Evolutionary conservation across 2,888 invertebrate species (phyloP).

Genomic region (Venusia cambrica): DNA sequence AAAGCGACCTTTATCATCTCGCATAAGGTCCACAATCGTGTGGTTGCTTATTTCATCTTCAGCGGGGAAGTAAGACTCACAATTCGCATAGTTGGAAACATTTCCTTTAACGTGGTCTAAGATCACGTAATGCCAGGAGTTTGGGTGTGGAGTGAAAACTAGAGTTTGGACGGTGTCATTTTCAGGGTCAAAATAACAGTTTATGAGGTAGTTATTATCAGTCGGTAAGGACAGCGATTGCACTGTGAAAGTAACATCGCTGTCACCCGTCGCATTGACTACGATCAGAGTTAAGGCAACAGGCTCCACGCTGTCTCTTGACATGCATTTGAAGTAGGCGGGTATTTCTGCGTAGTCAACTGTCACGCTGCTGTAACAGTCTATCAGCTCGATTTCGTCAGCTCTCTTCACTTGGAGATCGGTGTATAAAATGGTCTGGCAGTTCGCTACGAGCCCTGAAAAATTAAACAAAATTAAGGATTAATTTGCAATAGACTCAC

Average conservation of each 20-base stretch:
- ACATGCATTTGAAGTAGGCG: constrained; percentile 75
- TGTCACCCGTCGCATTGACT: constrained; percentile 51
- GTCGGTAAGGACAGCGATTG: constrained; percentile 79
- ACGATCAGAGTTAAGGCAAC: constrained; percentile 61
- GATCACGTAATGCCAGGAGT: constrained; percentile 81
- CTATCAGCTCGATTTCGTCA: constrained; percentile 54
- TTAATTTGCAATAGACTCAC: too few species aligned
- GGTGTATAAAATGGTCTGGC: constrained; percentile 83
- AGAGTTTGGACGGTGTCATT: constrained; percentile 56
- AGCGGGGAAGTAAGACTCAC: constrained; percentile 56
- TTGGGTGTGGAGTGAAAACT: constrained; percentile 78
- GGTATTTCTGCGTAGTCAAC: constrained; percentile 50
- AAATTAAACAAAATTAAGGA: constrained; percentile 35
- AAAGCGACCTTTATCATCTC: constrained; percentile 85
- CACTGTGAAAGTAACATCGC: constrained; percentile 61
- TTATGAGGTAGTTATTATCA: constrained; percentile 66
- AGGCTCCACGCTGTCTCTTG: constrained; percentile 48
- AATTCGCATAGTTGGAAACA: constrained; percentile 49
- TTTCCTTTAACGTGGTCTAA: constrained; percentile 46
- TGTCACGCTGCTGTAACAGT: constrained; percentile 51
- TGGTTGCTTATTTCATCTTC: constrained; percentile 50
- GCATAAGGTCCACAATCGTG: constrained; percentile 60
- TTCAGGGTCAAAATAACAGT: constrained; percentile 71
- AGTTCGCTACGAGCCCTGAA: constrained; percentile 85
- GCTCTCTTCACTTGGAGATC: constrained; percentile 82